Conservation (phyloP, 2,113 vertebrate species). For the Etia nguti region DNA sequence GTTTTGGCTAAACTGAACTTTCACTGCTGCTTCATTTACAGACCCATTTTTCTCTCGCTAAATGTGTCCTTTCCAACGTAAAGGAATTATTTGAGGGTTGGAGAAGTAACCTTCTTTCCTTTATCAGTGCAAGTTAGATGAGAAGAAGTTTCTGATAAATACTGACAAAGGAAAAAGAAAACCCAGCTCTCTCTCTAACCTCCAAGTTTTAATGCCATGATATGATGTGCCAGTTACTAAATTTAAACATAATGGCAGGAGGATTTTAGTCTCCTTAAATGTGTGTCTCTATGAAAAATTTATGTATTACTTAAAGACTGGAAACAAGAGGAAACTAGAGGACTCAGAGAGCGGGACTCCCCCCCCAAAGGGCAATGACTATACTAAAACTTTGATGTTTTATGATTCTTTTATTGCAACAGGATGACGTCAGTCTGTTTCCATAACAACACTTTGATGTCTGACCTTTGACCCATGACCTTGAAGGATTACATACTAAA, state of each 20-base stretch:
- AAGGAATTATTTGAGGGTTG: not conserved
- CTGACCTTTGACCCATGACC: not conserved
- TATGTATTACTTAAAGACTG: not conserved
- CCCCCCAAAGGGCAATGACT: fast-evolving
- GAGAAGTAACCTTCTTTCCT: not conserved
- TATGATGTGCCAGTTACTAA: not conserved
- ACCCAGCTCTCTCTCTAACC: not conserved
- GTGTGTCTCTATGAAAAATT: not conserved
- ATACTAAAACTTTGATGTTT: not conserved
- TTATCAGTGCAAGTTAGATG: not conserved
- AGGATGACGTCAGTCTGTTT: not conserved
- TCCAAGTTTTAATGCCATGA: not conserved
- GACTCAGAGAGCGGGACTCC: not conserved
- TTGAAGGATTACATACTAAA: not conserved
- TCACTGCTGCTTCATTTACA: not conserved
- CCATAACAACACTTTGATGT: not conserved
- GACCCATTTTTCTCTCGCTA: not conserved
- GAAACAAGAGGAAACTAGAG: not conserved
- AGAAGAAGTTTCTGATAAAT: not conserved
- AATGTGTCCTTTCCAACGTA: not conserved
- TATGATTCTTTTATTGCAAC: not conserved
- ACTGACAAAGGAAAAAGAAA: not conserved
- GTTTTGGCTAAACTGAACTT: not conserved
- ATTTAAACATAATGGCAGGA: not conserved
- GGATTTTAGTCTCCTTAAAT: not conserved